Percentiles rank a stretch among this genome's conserved stretches.
These are phyloP conservation scores for Pteromalus puparum DNA, from an alignment of 1,140 invertebrate species.

Conservation along the genomic window DNA sequence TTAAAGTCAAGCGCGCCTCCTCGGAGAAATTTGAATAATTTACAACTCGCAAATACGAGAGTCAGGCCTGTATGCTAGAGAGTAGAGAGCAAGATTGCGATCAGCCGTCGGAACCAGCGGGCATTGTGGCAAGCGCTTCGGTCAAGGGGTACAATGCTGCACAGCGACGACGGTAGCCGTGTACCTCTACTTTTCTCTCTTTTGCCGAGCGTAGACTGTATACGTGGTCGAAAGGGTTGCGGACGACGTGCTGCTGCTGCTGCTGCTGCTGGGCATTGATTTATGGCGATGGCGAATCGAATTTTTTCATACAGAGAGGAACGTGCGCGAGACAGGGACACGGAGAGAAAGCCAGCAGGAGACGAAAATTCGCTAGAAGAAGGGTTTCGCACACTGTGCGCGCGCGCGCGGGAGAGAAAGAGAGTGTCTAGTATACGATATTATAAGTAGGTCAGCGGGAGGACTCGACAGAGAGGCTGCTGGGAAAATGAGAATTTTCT, in stretches of 20 bases:
- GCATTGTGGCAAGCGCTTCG: slow-evolving; percentile 59
- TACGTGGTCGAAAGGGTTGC: slow-evolving; percentile 56
- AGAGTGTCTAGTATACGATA: not conserved
- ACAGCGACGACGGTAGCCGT: slow-evolving; percentile 53
- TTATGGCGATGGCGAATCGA: slow-evolving; percentile 67
- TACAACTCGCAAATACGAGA: slow-evolving; percentile 66
- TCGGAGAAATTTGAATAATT: slow-evolving; percentile 64
- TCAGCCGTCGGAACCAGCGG: slow-evolving; percentile 61
- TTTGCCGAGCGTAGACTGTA: not conserved
- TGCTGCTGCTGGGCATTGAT: slow-evolving; percentile 60
- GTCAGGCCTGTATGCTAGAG: no score
- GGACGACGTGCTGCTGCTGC: slow-evolving; percentile 54
- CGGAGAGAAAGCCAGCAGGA: slow-evolving; percentile 37
- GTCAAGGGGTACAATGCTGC: slow-evolving; percentile 54
- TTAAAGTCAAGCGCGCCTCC: slow-evolving; percentile 36
- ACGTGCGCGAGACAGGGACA: slow-evolving; percentile 34
- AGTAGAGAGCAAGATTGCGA: slow-evolving; percentile 55
- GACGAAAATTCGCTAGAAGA: slow-evolving; percentile 49
- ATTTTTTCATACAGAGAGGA: slow-evolving; percentile 60
- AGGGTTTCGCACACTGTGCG: slow-evolving; percentile 36
- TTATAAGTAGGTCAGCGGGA: slow-evolving; percentile 43
- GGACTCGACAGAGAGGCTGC: not conserved
- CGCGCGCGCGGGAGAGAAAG: no score
- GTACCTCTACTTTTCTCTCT: not conserved
- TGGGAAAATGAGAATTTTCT: no score